These are phyloP conservation scores for Tenthredo notha DNA, from an alignment of 2,888 invertebrate species.

Conservation along the genomic window DNA sequence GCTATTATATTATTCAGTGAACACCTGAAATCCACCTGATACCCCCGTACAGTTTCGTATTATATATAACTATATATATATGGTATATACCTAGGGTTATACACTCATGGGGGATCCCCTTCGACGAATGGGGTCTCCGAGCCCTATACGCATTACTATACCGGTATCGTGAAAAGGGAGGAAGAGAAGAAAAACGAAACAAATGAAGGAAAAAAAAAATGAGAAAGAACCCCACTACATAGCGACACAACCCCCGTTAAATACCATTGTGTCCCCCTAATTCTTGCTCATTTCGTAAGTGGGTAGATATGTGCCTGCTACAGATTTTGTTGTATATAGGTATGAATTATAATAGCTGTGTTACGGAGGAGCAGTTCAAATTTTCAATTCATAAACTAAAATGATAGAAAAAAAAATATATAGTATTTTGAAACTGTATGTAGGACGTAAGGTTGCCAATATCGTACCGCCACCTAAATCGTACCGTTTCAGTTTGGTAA, in stretches of 20 bases:
- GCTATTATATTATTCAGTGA: neutral
- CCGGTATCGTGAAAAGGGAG: neutral
- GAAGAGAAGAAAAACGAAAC: neutral
- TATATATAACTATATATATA: neutral
- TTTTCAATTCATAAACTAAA: neutral
- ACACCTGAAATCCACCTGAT: constrained; percentile 48
- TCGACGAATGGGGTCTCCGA: constrained; percentile 16
- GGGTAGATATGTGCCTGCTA: neutral
- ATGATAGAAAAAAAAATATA: neutral
- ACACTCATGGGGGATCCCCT: neutral
- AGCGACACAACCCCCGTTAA: constrained; percentile 1
- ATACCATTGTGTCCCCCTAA: constrained; percentile 32
- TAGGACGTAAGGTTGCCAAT: too few species aligned
- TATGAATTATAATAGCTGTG: neutral
- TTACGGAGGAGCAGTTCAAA: neutral
- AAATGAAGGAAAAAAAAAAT: neutral
- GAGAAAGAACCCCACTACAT: neutral
- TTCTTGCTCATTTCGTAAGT: constrained; percentile 12
- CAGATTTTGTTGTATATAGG: neutral
- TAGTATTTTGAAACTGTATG: neutral
- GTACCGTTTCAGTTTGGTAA: too few species aligned
- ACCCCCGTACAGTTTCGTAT: neutral
- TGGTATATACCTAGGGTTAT: neutral
- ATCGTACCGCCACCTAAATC: too few species aligned
- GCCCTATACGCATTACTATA: neutral